phyloP scores from a whole-genome alignment of 2,888 invertebrate genomes.

The Phytoseiulus persimilis region DNA sequence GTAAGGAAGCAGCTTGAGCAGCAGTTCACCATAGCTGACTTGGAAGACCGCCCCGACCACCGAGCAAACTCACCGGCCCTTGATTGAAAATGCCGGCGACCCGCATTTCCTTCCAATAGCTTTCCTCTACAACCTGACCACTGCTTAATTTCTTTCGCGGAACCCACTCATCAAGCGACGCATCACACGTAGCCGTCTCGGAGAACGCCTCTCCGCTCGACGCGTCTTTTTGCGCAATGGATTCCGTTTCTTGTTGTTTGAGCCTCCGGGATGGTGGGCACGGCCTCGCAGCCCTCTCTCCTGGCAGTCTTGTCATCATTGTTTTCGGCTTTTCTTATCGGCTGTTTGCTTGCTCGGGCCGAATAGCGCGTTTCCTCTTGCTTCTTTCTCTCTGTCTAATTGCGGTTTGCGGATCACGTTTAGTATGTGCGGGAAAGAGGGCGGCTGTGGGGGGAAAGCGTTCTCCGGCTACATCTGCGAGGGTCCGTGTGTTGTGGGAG shows the following conservation, averaged over 20 bases:
- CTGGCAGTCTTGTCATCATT: background rate
- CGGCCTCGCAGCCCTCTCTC: background rate
- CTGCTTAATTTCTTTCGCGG: background rate
- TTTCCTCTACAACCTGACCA: background rate
- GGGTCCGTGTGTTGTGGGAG: too few species aligned
- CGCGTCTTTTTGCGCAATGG: too few species aligned
- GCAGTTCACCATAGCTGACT: too few species aligned
- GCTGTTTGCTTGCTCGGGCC: background rate
- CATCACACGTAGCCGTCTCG: too few species aligned
- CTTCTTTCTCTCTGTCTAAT: background rate
- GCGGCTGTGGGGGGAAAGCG: too few species aligned
- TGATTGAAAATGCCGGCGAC: background rate
- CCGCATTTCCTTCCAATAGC: background rate
- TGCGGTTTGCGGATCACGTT: slow-evolving; percentile 37
- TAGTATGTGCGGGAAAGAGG: background rate
- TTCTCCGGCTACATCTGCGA: too few species aligned
- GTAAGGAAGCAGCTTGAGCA: too few species aligned
- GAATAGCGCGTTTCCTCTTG: background rate
- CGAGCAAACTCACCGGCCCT: background rate
- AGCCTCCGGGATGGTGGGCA: too few species aligned
- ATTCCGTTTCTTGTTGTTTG: too few species aligned
- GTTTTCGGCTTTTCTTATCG: background rate
- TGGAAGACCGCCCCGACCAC: background rate
- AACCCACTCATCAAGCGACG: too few species aligned
- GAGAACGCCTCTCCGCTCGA: too few species aligned